Evolutionary conservation across 2,113 vertebrate genomes (phyloP).

Genomic region (Ciconia stormi): DNA sequence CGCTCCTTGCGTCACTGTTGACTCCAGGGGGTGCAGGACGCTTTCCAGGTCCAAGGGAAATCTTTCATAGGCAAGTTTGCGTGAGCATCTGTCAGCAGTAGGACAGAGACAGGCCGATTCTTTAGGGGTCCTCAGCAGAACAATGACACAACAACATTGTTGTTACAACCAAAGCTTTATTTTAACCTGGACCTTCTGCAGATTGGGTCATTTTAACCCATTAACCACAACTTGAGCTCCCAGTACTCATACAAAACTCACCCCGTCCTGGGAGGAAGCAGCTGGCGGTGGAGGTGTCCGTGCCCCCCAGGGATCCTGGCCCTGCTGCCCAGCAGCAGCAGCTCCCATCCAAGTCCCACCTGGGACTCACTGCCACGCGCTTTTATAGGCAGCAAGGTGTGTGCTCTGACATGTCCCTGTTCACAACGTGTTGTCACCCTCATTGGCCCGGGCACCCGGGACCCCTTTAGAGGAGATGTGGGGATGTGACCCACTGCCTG

Average conservation of each 20-base stretch:
- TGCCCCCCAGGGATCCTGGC: background rate
- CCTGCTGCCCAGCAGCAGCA: background rate
- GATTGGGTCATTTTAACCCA: background rate
- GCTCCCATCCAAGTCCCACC: background rate
- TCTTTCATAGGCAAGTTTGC: background rate
- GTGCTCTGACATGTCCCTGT: background rate
- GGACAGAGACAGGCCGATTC: background rate
- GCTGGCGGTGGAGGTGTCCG: background rate
- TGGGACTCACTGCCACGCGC: fast-evolving
- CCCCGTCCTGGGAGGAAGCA: background rate
- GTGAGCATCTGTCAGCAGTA: background rate
- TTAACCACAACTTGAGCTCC: background rate
- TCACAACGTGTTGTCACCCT: background rate
- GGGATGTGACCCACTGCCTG: background rate
- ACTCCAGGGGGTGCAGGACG: conserved; percentile 11
- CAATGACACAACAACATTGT: fast-evolving
- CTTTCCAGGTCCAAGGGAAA: background rate
- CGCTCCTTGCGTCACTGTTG: background rate
- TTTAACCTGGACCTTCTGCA: background rate
- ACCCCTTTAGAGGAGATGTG: background rate
- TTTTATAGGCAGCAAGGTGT: background rate
- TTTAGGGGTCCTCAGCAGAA: background rate
- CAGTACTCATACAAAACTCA: background rate
- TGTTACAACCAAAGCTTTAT: background rate
- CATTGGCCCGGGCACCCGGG: background rate